These are phyloP conservation scores for Sarotherodon lohbergeri DNA, from an alignment of 2,113 vertebrate species.

Conservation along the genomic window DNA sequence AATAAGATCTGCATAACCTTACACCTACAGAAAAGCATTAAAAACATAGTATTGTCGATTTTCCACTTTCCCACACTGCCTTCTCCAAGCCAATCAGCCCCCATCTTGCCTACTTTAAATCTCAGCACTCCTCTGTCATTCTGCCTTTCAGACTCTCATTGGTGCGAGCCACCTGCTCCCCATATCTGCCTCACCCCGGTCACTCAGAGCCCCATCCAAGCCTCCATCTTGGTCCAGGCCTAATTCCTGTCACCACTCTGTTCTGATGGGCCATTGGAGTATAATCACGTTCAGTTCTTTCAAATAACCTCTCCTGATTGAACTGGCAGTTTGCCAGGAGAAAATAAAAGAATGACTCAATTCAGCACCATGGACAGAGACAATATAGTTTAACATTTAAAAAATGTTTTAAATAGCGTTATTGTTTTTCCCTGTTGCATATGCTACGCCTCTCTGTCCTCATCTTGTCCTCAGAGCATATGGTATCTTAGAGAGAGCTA, in stretches of 20 bases:
- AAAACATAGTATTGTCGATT: background rate
- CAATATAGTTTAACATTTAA: background rate
- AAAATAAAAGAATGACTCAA: background rate
- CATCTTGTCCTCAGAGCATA: background rate
- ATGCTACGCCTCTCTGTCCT: background rate
- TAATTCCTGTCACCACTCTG: background rate
- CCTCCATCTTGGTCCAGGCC: background rate
- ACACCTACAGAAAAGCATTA: background rate
- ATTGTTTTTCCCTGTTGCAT: background rate
- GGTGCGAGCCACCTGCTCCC: background rate
- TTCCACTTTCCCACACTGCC: background rate
- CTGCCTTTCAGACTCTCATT: background rate
- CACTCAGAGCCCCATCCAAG: background rate
- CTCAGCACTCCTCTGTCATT: background rate
- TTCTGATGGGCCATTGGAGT: background rate
- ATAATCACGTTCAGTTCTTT: background rate
- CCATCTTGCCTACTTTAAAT: background rate
- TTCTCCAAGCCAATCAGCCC: background rate
- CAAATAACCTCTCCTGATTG: background rate
- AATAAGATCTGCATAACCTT: background rate
- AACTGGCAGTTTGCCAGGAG: background rate
- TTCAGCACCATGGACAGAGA: slow-evolving; percentile 53
- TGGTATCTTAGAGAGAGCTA: background rate
- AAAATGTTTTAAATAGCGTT: background rate
- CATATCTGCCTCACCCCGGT: background rate